Evolutionary conservation across 2,113 vertebrate genomes (phyloP), one percentile per base, ranked within the genome.

Genomic region (Mastomys coucha): DNA sequence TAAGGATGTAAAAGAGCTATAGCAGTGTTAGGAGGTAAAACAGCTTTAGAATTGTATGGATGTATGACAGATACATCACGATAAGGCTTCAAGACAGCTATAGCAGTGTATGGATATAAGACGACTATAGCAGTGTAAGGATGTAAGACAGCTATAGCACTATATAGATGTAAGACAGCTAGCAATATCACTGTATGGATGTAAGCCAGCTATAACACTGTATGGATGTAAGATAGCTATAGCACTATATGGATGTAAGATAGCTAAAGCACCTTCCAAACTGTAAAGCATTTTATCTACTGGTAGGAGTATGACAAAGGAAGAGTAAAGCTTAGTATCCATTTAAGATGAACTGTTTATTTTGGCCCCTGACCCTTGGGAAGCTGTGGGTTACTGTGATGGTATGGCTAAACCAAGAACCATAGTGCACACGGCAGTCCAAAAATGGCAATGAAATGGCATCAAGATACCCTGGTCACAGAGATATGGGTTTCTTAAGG

Each of bases 401-500:
- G 90, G 91, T 89, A 99, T 99, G 99, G 99, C 99, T n/a, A 99
- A 99, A 99, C 99, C 12, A 99, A 99, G 99, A 99, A 99, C 98
- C 99, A 99, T 98, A 99, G 99, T 94, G 99, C 99, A 73, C 99
- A 99, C 98, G 99, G 98, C 99, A 99, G 95, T 99, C 73, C 99
- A 99, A 70, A 45, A 42, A 75, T 24, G 17, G 39, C 72, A 39
- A n/a, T 24, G 72, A 42, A 75, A 75, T 75, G 72, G 20, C n/a
- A 42, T 75, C 72, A 12, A 75, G 39, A 75, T 24, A 75, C 39
- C 20, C 19, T 75, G 72, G 20, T 19, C 20, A 42, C 9, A 75
- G 36, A 42, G 8, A 42, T 42, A 42, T 22, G n/a, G 42, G 7
- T 42, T n/a, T 75, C 22, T 22, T 75, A 75, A 42, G 20, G n/a